Conservation (phyloP, 2,113 vertebrate species). For the Notiomystis cincta region DNA sequence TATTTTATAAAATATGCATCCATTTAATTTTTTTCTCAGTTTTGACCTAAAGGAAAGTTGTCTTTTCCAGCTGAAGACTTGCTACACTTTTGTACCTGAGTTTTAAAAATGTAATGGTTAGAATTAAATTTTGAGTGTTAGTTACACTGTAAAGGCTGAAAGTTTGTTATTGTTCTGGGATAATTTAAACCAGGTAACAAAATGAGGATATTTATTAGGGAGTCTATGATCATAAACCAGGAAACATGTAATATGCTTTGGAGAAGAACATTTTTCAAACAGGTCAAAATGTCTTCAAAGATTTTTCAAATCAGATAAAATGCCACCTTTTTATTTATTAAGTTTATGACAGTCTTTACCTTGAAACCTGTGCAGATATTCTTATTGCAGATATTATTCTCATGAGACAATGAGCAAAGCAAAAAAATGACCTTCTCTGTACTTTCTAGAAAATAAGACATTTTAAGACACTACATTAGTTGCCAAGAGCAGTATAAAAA, state of each 20-base stretch:
- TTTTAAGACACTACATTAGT: not conserved
- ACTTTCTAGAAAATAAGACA: not conserved
- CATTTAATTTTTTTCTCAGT: not conserved
- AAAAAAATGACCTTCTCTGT: not conserved
- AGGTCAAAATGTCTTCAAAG: not conserved
- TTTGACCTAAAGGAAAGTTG: not conserved
- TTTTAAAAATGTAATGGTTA: not conserved
- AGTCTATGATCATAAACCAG: not conserved
- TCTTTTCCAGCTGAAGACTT: not conserved
- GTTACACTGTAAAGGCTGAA: not conserved
- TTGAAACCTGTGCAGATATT: not conserved
- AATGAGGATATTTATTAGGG: not conserved
- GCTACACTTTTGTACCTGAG: not conserved
- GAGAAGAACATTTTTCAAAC: not conserved
- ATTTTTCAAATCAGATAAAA: not conserved
- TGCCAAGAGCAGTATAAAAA: not conserved
- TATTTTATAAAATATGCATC: not conserved
- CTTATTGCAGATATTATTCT: not conserved
- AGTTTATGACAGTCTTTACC: not conserved
- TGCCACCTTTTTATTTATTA: not conserved
- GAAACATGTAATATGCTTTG: not conserved
- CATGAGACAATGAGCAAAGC: not conserved
- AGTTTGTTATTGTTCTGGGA: not conserved
- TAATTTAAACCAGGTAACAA: not conserved
- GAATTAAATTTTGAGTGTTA: not conserved